phyloP scores from a whole-genome alignment of 2,113 vertebrate species.

The Tragelaphus imberbis region DNA sequence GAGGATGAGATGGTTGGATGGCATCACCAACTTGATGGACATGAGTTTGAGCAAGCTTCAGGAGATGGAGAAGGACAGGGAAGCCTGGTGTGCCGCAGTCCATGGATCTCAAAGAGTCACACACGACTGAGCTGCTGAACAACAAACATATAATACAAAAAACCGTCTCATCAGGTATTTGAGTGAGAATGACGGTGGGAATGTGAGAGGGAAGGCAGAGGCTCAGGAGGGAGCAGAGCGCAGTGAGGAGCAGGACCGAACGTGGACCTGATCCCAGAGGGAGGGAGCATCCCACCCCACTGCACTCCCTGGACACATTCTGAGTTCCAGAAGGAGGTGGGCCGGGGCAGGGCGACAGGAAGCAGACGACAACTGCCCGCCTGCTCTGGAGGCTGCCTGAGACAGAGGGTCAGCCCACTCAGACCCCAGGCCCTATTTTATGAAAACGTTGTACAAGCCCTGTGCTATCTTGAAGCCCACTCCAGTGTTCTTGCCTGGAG shows the following conservation, averaged over 20 bases:
- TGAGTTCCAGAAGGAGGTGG: not conserved
- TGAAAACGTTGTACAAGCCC: not conserved
- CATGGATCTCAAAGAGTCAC: not conserved
- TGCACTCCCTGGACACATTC: not conserved
- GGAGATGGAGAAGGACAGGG: not conserved
- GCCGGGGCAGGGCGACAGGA: rapidly evolving
- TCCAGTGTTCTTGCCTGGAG: too few relatives aligned
- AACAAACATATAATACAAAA: not conserved
- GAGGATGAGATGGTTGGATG: not conserved
- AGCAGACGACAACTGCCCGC: rapidly evolving
- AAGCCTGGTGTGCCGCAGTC: not conserved
- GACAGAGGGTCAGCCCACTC: not conserved
- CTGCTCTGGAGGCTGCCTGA: rapidly evolving
- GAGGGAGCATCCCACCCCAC: rapidly evolving
- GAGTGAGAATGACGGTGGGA: not conserved
- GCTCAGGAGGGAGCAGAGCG: rapidly evolving
- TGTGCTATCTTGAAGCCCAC: not conserved
- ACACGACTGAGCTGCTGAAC: not conserved
- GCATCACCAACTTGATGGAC: not conserved
- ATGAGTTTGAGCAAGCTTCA: not conserved
- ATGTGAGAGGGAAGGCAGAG: not conserved
- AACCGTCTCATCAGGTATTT: rapidly evolving
- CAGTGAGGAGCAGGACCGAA: not conserved
- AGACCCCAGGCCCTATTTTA: not conserved
- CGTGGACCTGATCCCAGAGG: rapidly evolving